Evolutionary conservation across 2,113 vertebrate genomes (phyloP).

Genomic region (Mustela lutreola): DNA sequence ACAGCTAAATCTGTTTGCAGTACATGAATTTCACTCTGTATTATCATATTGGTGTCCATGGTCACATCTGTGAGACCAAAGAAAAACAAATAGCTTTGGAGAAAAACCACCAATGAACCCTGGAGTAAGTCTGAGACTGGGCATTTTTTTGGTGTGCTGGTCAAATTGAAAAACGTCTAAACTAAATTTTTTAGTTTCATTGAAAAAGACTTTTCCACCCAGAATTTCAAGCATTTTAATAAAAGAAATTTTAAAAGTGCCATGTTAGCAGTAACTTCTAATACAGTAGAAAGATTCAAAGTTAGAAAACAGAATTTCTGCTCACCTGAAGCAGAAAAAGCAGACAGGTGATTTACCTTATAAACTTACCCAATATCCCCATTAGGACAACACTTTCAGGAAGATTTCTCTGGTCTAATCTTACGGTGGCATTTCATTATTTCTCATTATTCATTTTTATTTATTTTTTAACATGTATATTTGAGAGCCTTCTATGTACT

Average conservation of each 20-base stretch:
- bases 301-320: slow-evolving; percentile 48
- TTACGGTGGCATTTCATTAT: not conserved
- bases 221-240: slow-evolving; percentile 62
- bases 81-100: not conserved
- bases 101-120: not conserved
- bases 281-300: not conserved
- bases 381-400: not conserved
- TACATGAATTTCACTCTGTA: not conserved
- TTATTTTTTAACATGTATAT: not conserved
- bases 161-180: slow-evolving; percentile 51
- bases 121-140: not conserved
- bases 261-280: not conserved
- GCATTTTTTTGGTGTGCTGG: slow-evolving; percentile 24
- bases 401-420: not conserved
- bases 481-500: not conserved
- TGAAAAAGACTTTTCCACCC: not conserved
- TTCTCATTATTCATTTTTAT: not conserved
- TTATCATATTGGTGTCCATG: not conserved
- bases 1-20: not conserved
- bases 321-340: slow-evolving; percentile 22
- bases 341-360: not conserved
- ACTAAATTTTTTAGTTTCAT: not conserved
- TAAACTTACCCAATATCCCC: not conserved
- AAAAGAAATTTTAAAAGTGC: not conserved
- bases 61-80: not conserved